These are phyloP conservation scores for Scaptomyza pallida DNA, from an alignment of 1,140 invertebrate species.

Conservation along the genomic window DNA sequence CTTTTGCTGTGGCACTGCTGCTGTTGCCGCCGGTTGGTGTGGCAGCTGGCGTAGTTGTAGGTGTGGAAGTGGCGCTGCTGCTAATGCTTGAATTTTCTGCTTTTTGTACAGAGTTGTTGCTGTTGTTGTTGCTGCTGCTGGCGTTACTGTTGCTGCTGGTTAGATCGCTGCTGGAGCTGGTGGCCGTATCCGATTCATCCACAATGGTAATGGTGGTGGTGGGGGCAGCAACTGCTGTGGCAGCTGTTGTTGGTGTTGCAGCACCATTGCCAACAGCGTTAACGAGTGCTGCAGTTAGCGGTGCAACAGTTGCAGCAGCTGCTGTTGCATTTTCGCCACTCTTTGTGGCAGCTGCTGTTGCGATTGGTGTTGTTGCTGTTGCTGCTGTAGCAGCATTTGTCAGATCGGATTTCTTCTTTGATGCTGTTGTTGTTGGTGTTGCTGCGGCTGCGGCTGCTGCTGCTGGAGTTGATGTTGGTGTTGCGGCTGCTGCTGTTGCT, in stretches of 20 bases:
- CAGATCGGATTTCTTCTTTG: slow-evolving; percentile 50
- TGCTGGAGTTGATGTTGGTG: neutral
- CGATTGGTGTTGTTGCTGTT: neutral
- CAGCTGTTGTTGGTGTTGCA: neutral
- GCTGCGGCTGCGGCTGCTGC: neutral
- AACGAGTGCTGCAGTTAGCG: neutral
- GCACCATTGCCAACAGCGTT: slow-evolving; percentile 1
- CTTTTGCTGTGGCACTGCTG: slow-evolving; percentile 22
- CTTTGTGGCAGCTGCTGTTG: neutral
- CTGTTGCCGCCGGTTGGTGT: neutral
- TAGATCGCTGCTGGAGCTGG: slow-evolving; percentile 60
- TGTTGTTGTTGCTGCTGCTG: slow-evolving; percentile 8
- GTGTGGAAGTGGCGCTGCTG: neutral
- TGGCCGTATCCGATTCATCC: slow-evolving; percentile 70
- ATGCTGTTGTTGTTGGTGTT: neutral
- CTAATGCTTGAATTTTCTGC: neutral
- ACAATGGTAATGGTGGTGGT: slow-evolving; percentile 72
- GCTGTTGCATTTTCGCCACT: no score
- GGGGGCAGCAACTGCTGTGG: slow-evolving; percentile 11
- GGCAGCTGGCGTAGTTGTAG: no score
- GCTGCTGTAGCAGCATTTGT: neutral
- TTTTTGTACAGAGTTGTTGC: neutral
- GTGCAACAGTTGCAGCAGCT: neutral
- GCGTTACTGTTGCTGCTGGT: slow-evolving; percentile 7
- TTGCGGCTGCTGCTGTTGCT: neutral